Evolutionary conservation across 2,888 invertebrate species (phyloP).

Genomic region (Calameuta filiformis): DNA sequence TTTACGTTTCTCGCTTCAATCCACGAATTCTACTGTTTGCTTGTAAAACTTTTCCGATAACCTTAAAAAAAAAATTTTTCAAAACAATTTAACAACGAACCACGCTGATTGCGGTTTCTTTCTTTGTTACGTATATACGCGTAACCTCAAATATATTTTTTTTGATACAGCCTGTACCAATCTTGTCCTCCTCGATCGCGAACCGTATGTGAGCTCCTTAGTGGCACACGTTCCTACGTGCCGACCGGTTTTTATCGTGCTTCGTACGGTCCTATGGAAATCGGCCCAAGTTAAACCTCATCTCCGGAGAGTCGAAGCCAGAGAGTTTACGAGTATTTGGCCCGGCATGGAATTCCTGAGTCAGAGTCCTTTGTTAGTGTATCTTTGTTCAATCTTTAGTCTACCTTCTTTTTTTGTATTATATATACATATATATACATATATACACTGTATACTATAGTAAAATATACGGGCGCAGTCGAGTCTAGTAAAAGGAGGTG

Average conservation of each 20-base stretch:
- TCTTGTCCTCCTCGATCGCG: not conserved
- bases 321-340: constrained; percentile 1
- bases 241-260: constrained; percentile 1
- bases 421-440: not conserved
- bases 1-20: not conserved
- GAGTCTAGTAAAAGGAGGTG: constrained; percentile 49
- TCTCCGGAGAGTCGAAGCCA: not conserved
- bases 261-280: not conserved
- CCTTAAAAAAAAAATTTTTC: not conserved
- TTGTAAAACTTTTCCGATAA: not conserved
- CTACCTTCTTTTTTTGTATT: not conserved
- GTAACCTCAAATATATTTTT: not conserved
- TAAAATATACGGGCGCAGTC: constrained; percentile 4
- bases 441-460: not conserved
- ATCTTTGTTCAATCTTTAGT: not conserved
- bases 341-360: not conserved
- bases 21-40: not conserved
- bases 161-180: not conserved
- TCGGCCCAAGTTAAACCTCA: not conserved
- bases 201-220: not conserved
- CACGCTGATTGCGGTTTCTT: not conserved
- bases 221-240: not conserved
- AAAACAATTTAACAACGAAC: not conserved
- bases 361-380: constrained; percentile 1
- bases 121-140: not conserved